Evolutionary conservation across 2,113 vertebrate genomes (phyloP).

Genomic region (Sander lucioperca): DNA sequence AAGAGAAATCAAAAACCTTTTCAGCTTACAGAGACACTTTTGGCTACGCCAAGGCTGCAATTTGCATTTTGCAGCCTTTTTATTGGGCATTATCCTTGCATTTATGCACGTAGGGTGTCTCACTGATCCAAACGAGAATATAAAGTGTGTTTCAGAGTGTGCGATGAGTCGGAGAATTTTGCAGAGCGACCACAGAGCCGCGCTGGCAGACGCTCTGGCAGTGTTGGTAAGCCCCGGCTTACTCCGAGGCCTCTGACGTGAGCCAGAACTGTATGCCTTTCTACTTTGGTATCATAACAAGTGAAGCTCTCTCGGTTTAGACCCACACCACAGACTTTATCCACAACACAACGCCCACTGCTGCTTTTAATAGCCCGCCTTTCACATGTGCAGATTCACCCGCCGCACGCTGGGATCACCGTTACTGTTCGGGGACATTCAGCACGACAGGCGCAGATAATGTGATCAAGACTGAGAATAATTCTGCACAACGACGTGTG

Average conservation of each 20-base stretch:
- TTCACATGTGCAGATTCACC: constrained; percentile 47
- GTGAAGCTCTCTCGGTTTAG: constrained; percentile 66
- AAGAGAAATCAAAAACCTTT: too few species aligned
- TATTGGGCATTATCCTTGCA: too few species aligned
- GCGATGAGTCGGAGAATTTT: constrained; percentile 22
- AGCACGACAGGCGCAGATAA: constrained; percentile 41
- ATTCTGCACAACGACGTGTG: not conserved
- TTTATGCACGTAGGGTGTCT: too few species aligned
- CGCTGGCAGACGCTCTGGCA: constrained; percentile 57
- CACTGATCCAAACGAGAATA: not conserved
- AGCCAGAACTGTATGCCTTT: constrained; percentile 62
- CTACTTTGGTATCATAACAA: constrained; percentile 75
- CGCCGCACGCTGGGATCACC: not conserved
- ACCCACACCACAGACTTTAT: constrained; percentile 70
- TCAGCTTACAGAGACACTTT: too few species aligned
- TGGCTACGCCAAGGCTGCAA: too few species aligned
- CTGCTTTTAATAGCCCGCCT: constrained; percentile 67
- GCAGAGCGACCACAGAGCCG: constrained; percentile 46
- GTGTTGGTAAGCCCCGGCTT: constrained; percentile 42
- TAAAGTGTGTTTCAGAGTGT: not conserved
- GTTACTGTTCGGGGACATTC: constrained; percentile 35
- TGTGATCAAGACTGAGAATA: constrained; percentile 28
- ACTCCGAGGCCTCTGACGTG: constrained; percentile 54
- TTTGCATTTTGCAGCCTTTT: too few species aligned
- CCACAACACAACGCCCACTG: constrained; percentile 72